Percentiles rank a stretch among this genome's conserved stretches.
phyloP scores from a whole-genome alignment of 2,113 vertebrate species.

The Sylvietta virens region DNA sequence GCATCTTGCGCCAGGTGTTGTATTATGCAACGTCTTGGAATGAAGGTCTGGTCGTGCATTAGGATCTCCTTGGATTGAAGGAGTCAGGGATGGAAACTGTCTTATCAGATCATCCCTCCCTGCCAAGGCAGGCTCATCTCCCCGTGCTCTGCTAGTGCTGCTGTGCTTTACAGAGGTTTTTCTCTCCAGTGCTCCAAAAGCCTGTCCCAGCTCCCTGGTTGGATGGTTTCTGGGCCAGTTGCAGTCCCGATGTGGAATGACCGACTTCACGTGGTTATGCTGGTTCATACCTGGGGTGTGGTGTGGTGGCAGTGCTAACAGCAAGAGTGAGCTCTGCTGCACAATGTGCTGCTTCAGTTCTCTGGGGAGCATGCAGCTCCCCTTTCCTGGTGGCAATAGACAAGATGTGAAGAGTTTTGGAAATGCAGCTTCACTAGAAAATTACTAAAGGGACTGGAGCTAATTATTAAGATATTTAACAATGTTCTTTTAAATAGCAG shows the following conservation, averaged over 20 bases:
- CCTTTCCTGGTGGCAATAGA: background rate
- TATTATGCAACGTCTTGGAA: background rate
- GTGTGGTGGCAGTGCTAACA: background rate
- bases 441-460: background rate
- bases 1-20: background rate
- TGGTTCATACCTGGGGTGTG: background rate
- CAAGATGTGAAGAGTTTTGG: background rate
- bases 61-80: background rate
- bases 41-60: background rate
- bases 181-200: background rate
- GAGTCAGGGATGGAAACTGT: background rate
- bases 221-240: background rate
- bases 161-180: background rate
- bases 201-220: background rate
- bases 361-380: background rate
- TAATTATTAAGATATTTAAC: background rate
- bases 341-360: fast-evolving
- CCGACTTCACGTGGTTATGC: fast-evolving
- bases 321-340: background rate
- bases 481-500: background rate
- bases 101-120: background rate
- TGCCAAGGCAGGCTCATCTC: background rate
- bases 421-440: background rate
- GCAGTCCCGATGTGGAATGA: background rate
- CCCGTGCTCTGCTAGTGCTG: background rate